These are phyloP conservation scores for Chrysopa pallens DNA, from an alignment of 1,140 invertebrate genomes.

Conservation along the genomic window DNA sequence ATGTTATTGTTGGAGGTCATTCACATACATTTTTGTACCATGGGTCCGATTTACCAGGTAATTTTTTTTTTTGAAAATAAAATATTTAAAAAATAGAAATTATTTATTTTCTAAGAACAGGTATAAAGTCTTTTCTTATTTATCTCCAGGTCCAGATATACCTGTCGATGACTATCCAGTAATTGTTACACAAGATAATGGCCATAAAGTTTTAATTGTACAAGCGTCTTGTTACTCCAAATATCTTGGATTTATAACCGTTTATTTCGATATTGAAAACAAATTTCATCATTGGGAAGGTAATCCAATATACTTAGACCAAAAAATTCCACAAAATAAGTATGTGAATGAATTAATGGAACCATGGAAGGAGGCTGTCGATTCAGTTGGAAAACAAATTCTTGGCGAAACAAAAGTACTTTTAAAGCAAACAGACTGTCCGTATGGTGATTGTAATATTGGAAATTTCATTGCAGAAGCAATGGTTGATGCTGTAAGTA, in stretches of 20 bases:
- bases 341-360: conserved; percentile 21
- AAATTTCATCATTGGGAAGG: conserved; percentile 48
- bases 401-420: conserved; percentile 34
- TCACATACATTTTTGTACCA: conserved; percentile 39
- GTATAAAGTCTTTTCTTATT: too few species aligned
- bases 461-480: conserved; percentile 53
- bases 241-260: conserved; percentile 54
- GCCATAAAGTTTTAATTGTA: conserved; percentile 43
- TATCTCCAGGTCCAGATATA: conserved; percentile 22
- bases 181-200: conserved; percentile 24
- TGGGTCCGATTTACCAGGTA: conserved; percentile 17
- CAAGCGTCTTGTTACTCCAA: conserved; percentile 50
- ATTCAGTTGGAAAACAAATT: conserved; percentile 30
- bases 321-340: conserved; percentile 39
- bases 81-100: too few species aligned
- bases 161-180: conserved; percentile 32
- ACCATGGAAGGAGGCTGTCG: conserved; percentile 36
- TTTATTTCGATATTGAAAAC: conserved; percentile 55
- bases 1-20: conserved; percentile 76
- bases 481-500: conserved; percentile 33
- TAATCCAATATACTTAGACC: conserved; percentile 53
- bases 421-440: conserved; percentile 31
- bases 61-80: background rate
- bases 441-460: conserved; percentile 45
- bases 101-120: too few species aligned